Conservation (phyloP, 1,140 invertebrate species). For the Hestina assimilis region DNA sequence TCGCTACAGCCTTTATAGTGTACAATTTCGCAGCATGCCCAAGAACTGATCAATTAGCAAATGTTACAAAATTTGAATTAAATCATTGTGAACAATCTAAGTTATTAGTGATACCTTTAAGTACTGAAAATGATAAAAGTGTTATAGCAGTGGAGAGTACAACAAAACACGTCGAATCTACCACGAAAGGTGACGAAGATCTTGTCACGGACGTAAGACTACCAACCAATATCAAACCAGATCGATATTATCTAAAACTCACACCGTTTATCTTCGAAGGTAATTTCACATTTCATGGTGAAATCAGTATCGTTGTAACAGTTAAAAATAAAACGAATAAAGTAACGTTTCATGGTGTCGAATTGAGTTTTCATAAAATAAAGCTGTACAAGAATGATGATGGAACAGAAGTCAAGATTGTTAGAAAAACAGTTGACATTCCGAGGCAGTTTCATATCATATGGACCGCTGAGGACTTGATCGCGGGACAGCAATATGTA, state of each 20-base stretch:
- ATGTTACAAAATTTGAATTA: conserved; percentile 64
- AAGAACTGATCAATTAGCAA: conserved; percentile 64
- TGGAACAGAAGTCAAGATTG: conserved; percentile 45
- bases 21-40: conserved; percentile 84
- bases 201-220: conserved; percentile 81
- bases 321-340: conserved; percentile 83
- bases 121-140: conserved; percentile 49
- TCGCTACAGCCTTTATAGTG: conserved; percentile 82
- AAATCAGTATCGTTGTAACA: conserved; percentile 83
- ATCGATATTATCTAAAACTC: conserved; percentile 84
- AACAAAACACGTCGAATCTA: conserved; percentile 32
- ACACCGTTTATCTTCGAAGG: conserved; percentile 84
- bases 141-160: conserved; percentile 51
- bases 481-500: conserved; percentile 81
- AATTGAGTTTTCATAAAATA: conserved; percentile 81
- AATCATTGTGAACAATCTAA: conserved; percentile 60
- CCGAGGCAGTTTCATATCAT: conserved; percentile 87
- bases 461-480: conserved; percentile 79
- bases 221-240: conserved; percentile 82
- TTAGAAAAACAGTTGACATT: conserved; percentile 79
- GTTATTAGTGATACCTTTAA: conserved; percentile 66
- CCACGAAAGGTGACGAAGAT: conserved; percentile 34
- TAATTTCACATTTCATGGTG: conserved; percentile 88
- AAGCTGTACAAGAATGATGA: conserved; percentile 67
- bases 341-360: conserved; percentile 87